Conservation (phyloP, 2,113 vertebrate genomes). For the Corythaeola cristata region DNA sequence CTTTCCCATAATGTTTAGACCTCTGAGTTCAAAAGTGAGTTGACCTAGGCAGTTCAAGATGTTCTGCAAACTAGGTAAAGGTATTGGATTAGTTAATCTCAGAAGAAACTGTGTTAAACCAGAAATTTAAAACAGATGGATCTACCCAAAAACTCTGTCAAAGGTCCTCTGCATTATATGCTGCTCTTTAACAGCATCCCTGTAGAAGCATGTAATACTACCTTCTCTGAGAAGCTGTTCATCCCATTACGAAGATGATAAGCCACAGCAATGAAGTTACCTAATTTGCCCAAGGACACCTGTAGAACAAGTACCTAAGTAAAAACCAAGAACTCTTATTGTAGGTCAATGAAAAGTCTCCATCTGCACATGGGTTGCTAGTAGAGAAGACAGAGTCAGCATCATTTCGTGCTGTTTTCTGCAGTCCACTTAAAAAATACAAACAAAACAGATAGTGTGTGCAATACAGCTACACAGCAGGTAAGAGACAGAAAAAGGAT, state of each 20-base stretch:
- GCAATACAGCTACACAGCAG: not conserved
- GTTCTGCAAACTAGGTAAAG: not conserved
- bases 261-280: not conserved
- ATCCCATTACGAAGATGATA: not conserved
- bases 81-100: not conserved
- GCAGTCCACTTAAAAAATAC: not conserved
- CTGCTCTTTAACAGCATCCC: not conserved
- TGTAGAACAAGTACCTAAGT: not conserved
- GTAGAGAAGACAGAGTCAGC: not conserved
- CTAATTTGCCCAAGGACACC: not conserved
- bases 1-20: not conserved
- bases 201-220: not conserved
- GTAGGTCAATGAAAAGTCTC: not conserved
- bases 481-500: not conserved
- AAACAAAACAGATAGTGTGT: not conserved
- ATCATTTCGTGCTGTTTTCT: not conserved
- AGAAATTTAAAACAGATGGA: not conserved
- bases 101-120: not conserved
- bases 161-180: not conserved
- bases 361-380: not conserved
- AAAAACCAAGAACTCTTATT: not conserved
- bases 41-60: not conserved
- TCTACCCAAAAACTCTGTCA: not conserved
- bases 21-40: not conserved
- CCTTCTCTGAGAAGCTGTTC: not conserved